These are phyloP conservation scores for Watsonalla cultraria DNA, from an alignment of 2,888 invertebrate genomes.

Conservation along the genomic window DNA sequence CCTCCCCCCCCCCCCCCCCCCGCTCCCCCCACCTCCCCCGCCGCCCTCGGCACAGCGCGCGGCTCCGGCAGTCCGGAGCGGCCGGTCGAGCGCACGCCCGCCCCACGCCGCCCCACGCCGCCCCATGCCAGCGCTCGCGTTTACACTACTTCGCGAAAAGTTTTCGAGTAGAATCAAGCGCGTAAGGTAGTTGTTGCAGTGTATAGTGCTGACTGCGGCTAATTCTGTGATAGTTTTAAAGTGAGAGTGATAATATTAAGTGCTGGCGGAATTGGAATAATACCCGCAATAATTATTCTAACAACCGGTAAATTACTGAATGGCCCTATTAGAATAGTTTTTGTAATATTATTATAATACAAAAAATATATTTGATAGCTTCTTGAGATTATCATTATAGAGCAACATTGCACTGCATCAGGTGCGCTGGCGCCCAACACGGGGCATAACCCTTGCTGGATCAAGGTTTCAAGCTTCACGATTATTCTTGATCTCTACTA, in stretches of 20 bases:
- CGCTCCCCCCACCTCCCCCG: constrained; percentile 5
- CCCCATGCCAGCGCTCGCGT: constrained; percentile 12
- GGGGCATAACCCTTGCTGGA: no score
- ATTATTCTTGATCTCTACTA: no score
- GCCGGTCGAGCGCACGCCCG: constrained; percentile 14
- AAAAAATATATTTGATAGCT: no score
- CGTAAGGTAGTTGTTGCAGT: neutral
- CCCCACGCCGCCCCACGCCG: constrained; percentile 10
- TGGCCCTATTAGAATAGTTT: no score
- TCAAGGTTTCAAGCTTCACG: no score
- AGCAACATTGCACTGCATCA: neutral
- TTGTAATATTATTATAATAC: no score
- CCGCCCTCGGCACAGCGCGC: constrained; percentile 6
- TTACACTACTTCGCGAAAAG: constrained; percentile 19
- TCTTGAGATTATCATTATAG: neutral
- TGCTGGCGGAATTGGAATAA: neutral
- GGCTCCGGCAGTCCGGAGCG: constrained; percentile 19
- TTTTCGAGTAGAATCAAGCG: constrained; percentile 3
- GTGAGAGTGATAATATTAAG: neutral
- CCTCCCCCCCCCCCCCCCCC: constrained; percentile 4
- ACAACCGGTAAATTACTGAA: no score
- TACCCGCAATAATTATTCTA: neutral
- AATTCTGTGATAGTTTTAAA: neutral
- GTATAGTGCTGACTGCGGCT: neutral
- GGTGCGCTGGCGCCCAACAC: neutral